Evolutionary conservation across 1,140 invertebrate species (phyloP), one percentile per base, ranked within the genome.

Genomic region (Drosophila lacteicornis): DNA sequence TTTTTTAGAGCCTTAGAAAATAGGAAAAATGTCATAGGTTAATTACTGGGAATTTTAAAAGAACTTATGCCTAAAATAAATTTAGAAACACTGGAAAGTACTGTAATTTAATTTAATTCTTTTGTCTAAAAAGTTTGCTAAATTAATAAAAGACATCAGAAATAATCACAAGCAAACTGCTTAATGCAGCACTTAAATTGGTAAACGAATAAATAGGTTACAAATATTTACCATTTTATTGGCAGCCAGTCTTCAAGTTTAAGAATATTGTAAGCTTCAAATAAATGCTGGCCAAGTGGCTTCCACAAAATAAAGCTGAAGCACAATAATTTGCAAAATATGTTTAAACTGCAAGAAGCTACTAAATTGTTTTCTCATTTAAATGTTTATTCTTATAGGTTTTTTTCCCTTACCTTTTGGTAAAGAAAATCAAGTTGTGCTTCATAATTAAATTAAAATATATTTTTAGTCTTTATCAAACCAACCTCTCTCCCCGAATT

Each of bases 401-500:
- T 11, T 11, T 11, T 36, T 8, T 36, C 9, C 8, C 8, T 36
- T 11, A 36, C 33, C 8, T 11, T 36, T 36, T 11, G 33, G 33
- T 11, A 45, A 56, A 22, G 1, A n/a, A n/a, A 56, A 15, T 55
- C 2, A 4, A 15, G 13, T 15, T 4, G 2, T 15, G 3, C 17
- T 5, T 4, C 2, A 36, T 40, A 25, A 0, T 11, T n/a, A n/a
- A 42, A 25, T 43, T 25, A 43, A 25, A 25, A n/a, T 12, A 6
- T 4, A 42, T 4, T 4, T 8, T 12, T 13, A 25, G 0, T 3
- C n/a, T 38, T 17, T 7, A 25, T 25, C 7, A 25, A 57, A 9
- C n/a, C n/a, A 67, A 65, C n/a, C 25, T 30, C 42, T 61, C 9
- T 4, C 57, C 30, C 30, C 62, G 22, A 65, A 22, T 67, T 36